Percentiles rank a stretch among this genome's conserved stretches.
Conservation (phyloP, 2,797 vertebrate genomes). For the Rhincodon typus region DNA sequence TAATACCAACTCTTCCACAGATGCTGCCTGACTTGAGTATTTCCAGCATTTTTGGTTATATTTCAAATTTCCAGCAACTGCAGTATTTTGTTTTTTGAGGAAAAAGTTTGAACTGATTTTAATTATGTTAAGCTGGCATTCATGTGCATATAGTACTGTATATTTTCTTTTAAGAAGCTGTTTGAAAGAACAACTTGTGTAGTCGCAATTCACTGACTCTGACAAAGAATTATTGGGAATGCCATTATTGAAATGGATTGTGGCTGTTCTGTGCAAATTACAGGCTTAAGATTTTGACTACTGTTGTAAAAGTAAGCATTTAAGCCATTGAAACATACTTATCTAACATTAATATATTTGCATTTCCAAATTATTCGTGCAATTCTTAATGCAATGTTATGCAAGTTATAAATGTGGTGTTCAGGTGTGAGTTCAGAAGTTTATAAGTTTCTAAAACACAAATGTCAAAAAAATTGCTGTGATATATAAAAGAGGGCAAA, state of each 20-base stretch:
- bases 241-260: neutral
- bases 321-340: neutral
- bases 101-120: neutral
- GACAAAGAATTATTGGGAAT: neutral
- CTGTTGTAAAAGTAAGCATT: neutral
- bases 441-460: neutral
- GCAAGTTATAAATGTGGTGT: neutral
- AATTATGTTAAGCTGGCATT: neutral
- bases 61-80: neutral
- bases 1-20: neutral
- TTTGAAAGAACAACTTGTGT: neutral
- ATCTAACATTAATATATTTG: neutral
- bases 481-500: neutral
- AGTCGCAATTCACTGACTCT: neutral
- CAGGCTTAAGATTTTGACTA: neutral
- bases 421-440: neutral
- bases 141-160: neutral
- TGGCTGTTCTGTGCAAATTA: neutral
- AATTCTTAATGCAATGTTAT: neutral
- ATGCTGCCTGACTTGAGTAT: neutral
- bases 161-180: neutral
- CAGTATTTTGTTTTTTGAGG: neutral
- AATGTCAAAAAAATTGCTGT: neutral
- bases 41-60: neutral
- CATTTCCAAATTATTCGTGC: neutral